These are phyloP conservation scores for Sebastes steindachneri DNA, from an alignment of 2,797 vertebrate species.

Conservation along the genomic window DNA sequence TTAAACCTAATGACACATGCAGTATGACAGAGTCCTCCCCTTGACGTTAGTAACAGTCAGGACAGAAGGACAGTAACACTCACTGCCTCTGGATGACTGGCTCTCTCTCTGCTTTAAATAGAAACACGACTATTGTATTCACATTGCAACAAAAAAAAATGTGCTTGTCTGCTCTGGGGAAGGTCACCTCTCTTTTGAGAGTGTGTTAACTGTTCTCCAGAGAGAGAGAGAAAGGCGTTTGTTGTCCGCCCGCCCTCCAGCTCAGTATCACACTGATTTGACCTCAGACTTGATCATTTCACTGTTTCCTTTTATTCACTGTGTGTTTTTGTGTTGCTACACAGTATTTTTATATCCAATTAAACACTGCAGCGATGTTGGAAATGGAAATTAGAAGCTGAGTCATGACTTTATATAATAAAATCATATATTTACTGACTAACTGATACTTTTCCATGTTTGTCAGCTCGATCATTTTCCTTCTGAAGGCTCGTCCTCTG, in stretches of 20 bases:
- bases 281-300: not conserved
- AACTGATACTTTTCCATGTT: not conserved
- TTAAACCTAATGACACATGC: not conserved
- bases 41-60: not conserved
- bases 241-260: not conserved
- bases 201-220: not conserved
- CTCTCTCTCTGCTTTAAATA: slow-evolving; percentile 6
- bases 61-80: not conserved
- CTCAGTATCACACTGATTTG: not conserved
- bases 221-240: not conserved
- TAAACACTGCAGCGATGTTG: not conserved
- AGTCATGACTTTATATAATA: not conserved
- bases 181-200: slow-evolving; percentile 11
- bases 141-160: not conserved
- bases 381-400: not conserved
- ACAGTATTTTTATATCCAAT: not conserved
- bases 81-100: not conserved
- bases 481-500: not conserved
- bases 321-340: too few species aligned
- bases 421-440: not conserved
- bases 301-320: not conserved
- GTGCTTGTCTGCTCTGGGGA: not conserved
- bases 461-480: not conserved
- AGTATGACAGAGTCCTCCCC: not conserved
- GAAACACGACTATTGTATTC: slow-evolving; percentile 1